Evolutionary conservation across 2,797 vertebrate species (phyloP).

Genomic region (Ibycter americanus): DNA sequence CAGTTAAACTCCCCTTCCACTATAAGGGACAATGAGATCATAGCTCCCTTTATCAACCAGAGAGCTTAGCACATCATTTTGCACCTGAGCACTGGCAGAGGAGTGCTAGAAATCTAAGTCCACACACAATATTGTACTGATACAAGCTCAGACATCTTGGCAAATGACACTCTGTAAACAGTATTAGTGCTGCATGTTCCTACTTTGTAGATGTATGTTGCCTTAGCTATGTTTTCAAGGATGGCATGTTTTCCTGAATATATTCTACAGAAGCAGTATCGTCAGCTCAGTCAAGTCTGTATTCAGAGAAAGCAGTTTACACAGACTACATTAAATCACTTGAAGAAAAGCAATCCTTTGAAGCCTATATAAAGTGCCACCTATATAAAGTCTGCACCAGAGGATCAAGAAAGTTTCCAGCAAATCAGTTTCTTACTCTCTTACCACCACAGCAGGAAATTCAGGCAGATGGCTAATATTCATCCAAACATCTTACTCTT

Average conservation of each 20-base stretch:
- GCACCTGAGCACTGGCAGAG: neutral
- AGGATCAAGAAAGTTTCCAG: neutral
- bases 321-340: neutral
- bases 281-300: neutral
- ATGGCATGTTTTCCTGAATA: neutral
- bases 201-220: neutral
- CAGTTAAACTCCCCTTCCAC: neutral
- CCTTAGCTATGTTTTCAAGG: neutral
- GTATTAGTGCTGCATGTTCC: neutral
- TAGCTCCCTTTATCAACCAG: neutral
- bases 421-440: neutral
- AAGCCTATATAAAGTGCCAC: neutral
- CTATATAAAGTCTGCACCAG: neutral
- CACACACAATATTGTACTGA: too few relatives aligned
- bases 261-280: neutral
- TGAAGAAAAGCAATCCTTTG: neutral
- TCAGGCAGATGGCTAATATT: neutral
- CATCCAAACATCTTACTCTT: neutral
- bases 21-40: neutral
- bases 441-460: neutral
- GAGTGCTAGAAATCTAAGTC: neutral
- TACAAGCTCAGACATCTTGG: neutral
- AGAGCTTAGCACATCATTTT: neutral
- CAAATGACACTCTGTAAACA: neutral
- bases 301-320: neutral